Percentiles rank a stretch among this genome's conserved stretches.
These are phyloP conservation scores for Dasysyrphus albostriatus DNA, from an alignment of 2,888 invertebrate species.

Conservation along the genomic window DNA sequence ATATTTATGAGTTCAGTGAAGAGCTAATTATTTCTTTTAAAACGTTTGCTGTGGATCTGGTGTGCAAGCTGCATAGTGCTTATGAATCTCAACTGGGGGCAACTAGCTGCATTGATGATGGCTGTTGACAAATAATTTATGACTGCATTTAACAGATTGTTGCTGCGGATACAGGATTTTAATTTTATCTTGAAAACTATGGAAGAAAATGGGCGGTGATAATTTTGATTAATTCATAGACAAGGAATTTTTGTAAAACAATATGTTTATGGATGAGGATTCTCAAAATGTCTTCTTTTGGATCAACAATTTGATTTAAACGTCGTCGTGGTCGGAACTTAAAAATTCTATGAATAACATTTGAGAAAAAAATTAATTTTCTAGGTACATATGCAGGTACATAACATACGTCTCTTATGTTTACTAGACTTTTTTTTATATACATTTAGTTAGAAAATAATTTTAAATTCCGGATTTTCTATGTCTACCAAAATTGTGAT, in stretches of 20 bases:
- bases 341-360: background rate
- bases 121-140: slow-evolving; percentile 66
- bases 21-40: slow-evolving; percentile 70
- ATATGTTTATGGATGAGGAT: slow-evolving; percentile 25
- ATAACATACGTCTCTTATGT: no score
- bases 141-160: slow-evolving; percentile 35
- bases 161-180: background rate
- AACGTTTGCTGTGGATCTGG: slow-evolving; percentile 7
- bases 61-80: slow-evolving; percentile 9
- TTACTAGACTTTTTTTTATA: no score
- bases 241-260: slow-evolving; percentile 1
- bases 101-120: slow-evolving; percentile 31
- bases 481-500: no score
- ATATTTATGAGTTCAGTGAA: slow-evolving; percentile 74
- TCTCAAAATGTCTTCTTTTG: background rate
- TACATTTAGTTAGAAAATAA: no score
- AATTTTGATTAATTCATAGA: background rate
- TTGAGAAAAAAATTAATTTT: no score
- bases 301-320: background rate
- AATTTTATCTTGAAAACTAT: background rate
- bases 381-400: no score
- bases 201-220: background rate
- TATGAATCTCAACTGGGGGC: slow-evolving; percentile 29
- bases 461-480: no score
- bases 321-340: background rate